Evolutionary conservation across 1,140 invertebrate genomes (phyloP).

Genomic region (Neelides sp.): DNA sequence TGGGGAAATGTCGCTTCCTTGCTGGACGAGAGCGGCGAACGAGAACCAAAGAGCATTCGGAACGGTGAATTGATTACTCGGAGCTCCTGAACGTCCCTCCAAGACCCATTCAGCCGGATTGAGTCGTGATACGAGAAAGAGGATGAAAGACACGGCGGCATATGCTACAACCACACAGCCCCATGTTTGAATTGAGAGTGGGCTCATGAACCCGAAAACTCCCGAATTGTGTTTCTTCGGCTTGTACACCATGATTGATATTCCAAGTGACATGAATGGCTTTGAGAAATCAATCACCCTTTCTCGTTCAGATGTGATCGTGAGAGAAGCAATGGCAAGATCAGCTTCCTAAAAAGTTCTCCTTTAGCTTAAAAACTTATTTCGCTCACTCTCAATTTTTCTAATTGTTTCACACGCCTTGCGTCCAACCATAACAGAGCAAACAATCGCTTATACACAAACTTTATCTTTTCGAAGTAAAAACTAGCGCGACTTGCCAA

Average conservation of each 20-base stretch:
- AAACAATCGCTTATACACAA: too few relatives aligned
- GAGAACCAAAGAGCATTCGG: conserved; percentile 55
- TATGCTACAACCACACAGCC: conserved; percentile 46
- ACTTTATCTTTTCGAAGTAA: too few relatives aligned
- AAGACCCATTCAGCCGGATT: conserved; percentile 47
- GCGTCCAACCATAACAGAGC: too few relatives aligned
- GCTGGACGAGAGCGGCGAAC: conserved; percentile 51
- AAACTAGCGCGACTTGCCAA: too few relatives aligned
- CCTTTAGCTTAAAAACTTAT: conserved; percentile 13
- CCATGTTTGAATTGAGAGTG: conserved; percentile 39
- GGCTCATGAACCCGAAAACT: conserved; percentile 54
- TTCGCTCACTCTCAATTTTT: conserved; percentile 6
- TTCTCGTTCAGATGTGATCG: conserved; percentile 49
- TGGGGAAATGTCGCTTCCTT: conserved; percentile 52
- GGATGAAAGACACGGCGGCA: conserved; percentile 46
- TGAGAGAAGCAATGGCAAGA: conserved; percentile 48
- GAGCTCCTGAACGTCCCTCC: conserved; percentile 19
- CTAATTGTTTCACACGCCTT: not conserved
- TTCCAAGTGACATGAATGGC: conserved; percentile 52
- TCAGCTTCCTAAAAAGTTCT: conserved; percentile 44
- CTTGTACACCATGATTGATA: conserved; percentile 46
- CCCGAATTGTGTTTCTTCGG: conserved; percentile 47
- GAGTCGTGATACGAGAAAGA: conserved; percentile 50
- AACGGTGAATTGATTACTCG: conserved; percentile 53
- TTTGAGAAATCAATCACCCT: conserved; percentile 52